Evolutionary conservation across 2,113 vertebrate genomes (phyloP).

Genomic region (Lagopus muta): DNA sequence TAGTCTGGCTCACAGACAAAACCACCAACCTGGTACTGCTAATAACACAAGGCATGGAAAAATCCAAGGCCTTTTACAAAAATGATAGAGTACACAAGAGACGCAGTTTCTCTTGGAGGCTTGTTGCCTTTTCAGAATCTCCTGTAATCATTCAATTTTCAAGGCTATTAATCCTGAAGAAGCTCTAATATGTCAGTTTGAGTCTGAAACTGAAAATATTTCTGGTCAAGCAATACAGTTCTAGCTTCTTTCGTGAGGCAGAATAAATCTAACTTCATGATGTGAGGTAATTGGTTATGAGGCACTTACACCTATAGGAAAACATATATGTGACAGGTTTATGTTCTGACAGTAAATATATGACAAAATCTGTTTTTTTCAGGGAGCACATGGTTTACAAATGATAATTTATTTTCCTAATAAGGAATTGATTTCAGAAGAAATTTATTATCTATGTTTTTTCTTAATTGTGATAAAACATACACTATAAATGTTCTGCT

Average conservation of each 20-base stretch:
- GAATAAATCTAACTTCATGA: constrained; percentile 58
- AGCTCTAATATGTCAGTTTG: neutral
- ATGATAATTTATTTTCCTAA: constrained; percentile 24
- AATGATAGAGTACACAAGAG: constrained; percentile 18
- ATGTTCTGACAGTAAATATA: constrained; percentile 54
- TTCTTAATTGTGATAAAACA: neutral
- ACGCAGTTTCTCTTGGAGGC: constrained; percentile 25
- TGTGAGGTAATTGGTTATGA: constrained; percentile 49
- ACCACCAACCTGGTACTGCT: constrained; percentile 41
- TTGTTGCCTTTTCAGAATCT: constrained; percentile 40
- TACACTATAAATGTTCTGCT: neutral
- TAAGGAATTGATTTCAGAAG: neutral
- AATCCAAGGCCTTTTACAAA: constrained; percentile 33
- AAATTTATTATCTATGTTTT: neutral
- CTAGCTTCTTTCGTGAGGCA: neutral
- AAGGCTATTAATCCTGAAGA: neutral
- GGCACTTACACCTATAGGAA: constrained; percentile 35
- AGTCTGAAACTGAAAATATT: constrained; percentile 15
- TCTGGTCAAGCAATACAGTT: constrained; percentile 1
- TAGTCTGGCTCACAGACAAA: constrained; percentile 61
- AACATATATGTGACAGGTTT: constrained; percentile 51
- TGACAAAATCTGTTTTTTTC: constrained; percentile 9
- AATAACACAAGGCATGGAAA: constrained; percentile 57
- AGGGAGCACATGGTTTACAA: neutral
- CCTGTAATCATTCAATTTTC: constrained; percentile 40